These are phyloP conservation scores for Elachura formosa DNA, from an alignment of 2,113 vertebrate species.

Conservation along the genomic window DNA sequence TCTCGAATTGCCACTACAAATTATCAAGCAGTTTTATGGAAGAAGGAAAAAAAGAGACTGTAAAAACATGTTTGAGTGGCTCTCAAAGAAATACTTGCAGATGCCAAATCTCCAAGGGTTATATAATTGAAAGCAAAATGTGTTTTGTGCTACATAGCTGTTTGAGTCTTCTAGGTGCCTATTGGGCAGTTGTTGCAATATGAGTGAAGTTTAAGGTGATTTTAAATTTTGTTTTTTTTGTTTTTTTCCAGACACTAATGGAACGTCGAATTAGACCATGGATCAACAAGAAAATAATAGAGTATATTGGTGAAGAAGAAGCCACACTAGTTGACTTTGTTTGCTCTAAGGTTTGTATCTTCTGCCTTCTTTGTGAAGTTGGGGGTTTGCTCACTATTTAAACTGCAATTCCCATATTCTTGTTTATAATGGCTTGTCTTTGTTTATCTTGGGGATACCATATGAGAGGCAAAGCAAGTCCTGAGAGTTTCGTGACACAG, in stretches of 20 bases:
- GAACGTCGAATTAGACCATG: conserved; percentile 94
- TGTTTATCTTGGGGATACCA: not conserved
- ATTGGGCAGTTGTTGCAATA: not conserved
- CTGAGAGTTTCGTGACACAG: not conserved
- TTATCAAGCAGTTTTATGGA: not conserved
- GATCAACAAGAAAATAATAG: conserved; percentile 99
- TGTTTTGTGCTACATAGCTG: not conserved
- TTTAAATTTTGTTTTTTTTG: fast-evolving
- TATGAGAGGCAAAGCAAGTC: not conserved
- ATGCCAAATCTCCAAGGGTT: not conserved
- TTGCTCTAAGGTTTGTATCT: conserved; percentile 90
- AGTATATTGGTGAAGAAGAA: conserved; percentile 99
- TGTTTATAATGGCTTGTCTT: not conserved
- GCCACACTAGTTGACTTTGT: conserved; percentile 96
- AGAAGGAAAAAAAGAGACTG: not conserved
- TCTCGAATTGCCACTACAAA: not conserved
- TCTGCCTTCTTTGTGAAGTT: not conserved
- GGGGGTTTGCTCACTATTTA: not conserved
- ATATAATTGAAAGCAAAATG: not conserved
- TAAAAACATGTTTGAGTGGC: not conserved
- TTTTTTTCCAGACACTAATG: conserved; percentile 86
- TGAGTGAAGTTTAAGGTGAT: not conserved
- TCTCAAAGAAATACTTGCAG: not conserved
- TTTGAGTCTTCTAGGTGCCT: not conserved
- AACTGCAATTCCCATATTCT: not conserved